Evolutionary conservation across 2,797 vertebrate genomes (phyloP).

Genomic region (Sebastolobus altivelis): DNA sequence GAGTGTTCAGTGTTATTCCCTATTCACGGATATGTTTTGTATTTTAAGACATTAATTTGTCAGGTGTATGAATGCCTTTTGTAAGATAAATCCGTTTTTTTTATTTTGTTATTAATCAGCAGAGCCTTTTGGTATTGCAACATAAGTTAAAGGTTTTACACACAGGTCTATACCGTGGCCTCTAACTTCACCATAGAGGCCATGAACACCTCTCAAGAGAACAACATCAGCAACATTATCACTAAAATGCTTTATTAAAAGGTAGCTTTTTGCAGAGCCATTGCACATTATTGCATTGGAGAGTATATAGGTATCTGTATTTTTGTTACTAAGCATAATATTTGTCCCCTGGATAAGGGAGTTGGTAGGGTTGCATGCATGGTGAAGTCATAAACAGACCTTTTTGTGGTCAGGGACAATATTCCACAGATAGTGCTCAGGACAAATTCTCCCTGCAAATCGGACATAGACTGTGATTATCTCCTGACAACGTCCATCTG

Average conservation of each 20-base stretch:
- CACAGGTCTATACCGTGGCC: not conserved
- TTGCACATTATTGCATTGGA: not conserved
- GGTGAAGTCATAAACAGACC: not conserved
- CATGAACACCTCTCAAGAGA: not conserved
- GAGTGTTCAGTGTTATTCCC: not conserved
- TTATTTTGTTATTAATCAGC: not conserved
- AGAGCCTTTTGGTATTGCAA: not conserved
- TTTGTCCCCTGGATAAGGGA: not conserved
- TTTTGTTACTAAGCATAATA: not conserved
- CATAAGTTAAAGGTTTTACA: not conserved
- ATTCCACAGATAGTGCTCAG: slow-evolving; percentile 16
- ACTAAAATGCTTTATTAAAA: not conserved
- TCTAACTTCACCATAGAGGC: not conserved
- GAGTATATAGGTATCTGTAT: not conserved
- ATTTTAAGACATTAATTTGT: not conserved
- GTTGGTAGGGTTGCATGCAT: too few relatives aligned
- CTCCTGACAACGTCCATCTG: slow-evolving; percentile 56
- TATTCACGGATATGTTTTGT: not conserved
- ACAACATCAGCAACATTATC: not conserved
- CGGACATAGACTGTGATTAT: slow-evolving; percentile 32
- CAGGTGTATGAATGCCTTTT: not conserved
- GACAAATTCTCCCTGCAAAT: slow-evolving; percentile 18
- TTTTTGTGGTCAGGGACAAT: slow-evolving; percentile 14
- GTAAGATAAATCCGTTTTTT: not conserved
- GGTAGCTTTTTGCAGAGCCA: not conserved